A percentile compares a stretch with the other conserved stretches of the same genome.
Evolutionary conservation across 1,140 invertebrate species (phyloP).

Genomic region (Ctenoplectra terminalis): DNA sequence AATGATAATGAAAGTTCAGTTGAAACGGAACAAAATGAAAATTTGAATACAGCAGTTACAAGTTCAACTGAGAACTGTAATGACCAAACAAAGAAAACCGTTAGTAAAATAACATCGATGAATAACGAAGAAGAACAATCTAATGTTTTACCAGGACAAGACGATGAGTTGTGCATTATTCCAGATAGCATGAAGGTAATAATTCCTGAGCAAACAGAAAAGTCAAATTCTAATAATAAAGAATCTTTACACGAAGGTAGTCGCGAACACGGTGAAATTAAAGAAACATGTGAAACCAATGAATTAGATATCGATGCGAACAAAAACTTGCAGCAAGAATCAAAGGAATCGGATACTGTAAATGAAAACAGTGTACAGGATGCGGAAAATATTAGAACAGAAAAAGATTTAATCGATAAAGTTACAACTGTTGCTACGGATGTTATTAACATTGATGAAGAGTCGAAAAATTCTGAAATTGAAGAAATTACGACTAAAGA

Average conservation of each 20-base stretch:
- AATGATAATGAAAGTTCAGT: not conserved
- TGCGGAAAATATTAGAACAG: conserved; percentile 5
- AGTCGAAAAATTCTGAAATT: conserved; percentile 74
- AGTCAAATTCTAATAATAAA: conserved; percentile 28
- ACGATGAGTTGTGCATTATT: conserved; percentile 81
- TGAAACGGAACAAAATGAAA: conserved; percentile 12
- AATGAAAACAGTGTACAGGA: not conserved
- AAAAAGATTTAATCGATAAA: conserved; percentile 13
- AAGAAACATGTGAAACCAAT: conserved; percentile 32
- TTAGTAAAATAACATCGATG: conserved; percentile 49
- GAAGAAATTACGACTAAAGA: conserved; percentile 76
- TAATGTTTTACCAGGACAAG: conserved; percentile 78
- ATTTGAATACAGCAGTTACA: conserved; percentile 9
- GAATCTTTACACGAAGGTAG: conserved; percentile 32
- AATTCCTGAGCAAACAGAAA: conserved; percentile 59
- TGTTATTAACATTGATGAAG: conserved; percentile 78
- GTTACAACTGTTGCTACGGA: conserved; percentile 49
- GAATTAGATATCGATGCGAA: conserved; percentile 36
- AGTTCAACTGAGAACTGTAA: conserved; percentile 39
- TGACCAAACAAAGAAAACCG: conserved; percentile 48
- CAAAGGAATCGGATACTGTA: not conserved
- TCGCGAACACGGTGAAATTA: conserved; percentile 8
- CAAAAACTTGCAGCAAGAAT: not conserved
- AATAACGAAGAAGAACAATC: conserved; percentile 69
- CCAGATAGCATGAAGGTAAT: conserved; percentile 80